Conservation (phyloP, 2,888 invertebrate species). For the Sympetrum striolatum region DNA sequence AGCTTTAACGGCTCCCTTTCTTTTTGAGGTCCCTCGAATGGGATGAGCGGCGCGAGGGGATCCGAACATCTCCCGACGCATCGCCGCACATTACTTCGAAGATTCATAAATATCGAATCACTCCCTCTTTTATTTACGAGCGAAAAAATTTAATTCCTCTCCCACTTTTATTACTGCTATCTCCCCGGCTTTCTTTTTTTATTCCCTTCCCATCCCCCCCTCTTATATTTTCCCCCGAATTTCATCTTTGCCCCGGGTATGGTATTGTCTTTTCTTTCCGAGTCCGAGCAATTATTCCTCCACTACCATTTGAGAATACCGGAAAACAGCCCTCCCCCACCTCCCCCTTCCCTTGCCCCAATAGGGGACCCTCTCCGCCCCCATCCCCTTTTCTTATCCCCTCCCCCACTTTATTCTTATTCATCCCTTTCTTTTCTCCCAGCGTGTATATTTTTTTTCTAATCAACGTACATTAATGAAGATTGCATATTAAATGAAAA, state of each 20-base stretch:
- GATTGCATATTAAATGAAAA: slow-evolving; percentile 47
- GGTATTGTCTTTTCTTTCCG: slow-evolving; percentile 35
- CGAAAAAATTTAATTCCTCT: slow-evolving; percentile 25
- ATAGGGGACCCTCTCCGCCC: background rate
- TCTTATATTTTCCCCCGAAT: background rate
- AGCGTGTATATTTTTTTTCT: slow-evolving; percentile 42
- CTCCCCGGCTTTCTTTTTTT: background rate
- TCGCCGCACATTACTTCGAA: slow-evolving; percentile 7
- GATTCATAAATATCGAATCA: slow-evolving; percentile 43
- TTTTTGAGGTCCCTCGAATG: background rate
- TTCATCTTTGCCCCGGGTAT: slow-evolving; percentile 17
- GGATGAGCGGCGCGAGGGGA: background rate
- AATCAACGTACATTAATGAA: slow-evolving; percentile 47
- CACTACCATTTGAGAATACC: slow-evolving; percentile 37
- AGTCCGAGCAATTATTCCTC: slow-evolving; percentile 39
- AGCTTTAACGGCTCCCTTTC: background rate
- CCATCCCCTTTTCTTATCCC: background rate
- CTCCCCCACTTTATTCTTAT: slow-evolving; percentile 30
- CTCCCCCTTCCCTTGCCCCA: background rate
- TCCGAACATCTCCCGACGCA: background rate
- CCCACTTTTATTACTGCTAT: slow-evolving; percentile 3
- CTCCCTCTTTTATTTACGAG: slow-evolving; percentile 34
- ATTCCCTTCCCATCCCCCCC: background rate
- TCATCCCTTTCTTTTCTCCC: slow-evolving; percentile 38
- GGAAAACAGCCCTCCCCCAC: background rate